Evolutionary conservation across 2,888 invertebrate genomes (phyloP), one percentile per base, ranked within the genome.

Genomic region (Ophioninae sp.): DNA sequence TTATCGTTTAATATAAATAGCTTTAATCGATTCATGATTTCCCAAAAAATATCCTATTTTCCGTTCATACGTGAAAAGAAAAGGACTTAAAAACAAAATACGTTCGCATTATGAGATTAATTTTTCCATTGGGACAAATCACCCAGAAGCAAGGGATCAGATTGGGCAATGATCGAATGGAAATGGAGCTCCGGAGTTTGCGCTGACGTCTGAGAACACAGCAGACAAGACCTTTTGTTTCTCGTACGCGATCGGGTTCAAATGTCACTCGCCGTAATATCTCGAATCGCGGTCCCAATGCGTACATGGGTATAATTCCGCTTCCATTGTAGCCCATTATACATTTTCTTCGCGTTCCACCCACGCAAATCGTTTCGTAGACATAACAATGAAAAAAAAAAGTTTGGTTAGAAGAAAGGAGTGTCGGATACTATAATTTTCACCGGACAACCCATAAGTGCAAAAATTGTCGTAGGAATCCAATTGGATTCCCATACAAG

Each of bases 171-270:
- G 6, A 37, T 50, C 56, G 68, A 77, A 77, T 77, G 57, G 44
- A 83, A 80, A 76, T 74, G 68, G 68, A 80, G 76, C 74, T 44
- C 61, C 20, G 59, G 65, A 76, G 20, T 61, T 70, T 76, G 39
- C 23, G 30, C 57, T 30, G 57, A 23, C 41, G 68, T 61, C 23
- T 67, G n/a, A 10, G 21, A 17, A 17, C 10, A 41, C 20, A 41
- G 64, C 39, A 57, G 17, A 39, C 59, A 59, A 64, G 56, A 77
- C 68, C 79, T 86, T 83, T 81, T 81, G 79, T 72, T 84, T 56
- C 77, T 80, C 20, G 78, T 79, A 50, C 17, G 50, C 10, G 83
- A 85, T 83, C 82, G 79, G 80, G 85, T 86, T 86, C 81, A 86
- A 86, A 83, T 86, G 83, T 86, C 84, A 84, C 62, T 81, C 79